Evolutionary conservation across 2,888 invertebrate species (phyloP), one percentile per base, ranked within the genome.

Genomic region (Habroteleia sp.): DNA sequence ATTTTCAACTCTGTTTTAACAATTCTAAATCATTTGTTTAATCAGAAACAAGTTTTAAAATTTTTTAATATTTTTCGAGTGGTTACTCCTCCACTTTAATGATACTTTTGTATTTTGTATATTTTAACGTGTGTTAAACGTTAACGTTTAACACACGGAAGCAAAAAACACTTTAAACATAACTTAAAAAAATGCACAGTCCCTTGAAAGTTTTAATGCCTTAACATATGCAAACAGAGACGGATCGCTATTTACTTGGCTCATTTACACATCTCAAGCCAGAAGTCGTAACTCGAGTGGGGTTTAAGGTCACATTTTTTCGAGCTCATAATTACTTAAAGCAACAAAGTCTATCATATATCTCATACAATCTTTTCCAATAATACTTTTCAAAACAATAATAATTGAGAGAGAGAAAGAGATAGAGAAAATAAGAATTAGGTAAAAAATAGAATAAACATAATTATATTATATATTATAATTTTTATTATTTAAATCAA

Each of bases 231-330:
- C 48, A 50, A 50, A 11, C 11, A 23, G 23, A 33, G n/a, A 17
- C 20, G 33, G 23, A 2, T 35, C 14, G 25, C 50, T 50, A 25
- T 50, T 35, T 50, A 35, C 50, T 50, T 23, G 50, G 23, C 25
- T 35, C 33, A 50, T 50, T 50, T 35, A 50, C 50, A 50, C 50
- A 35, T 13, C 20, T 35, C 14, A 14, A 50, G 35, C 23, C 33
- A 50, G 50, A 50, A 50, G 50, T 50, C 35, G 35, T 50, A 50
- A 35, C 35, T 35, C 50, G 35, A 50, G 50, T 50, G 35, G 35
- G 16, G 10, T 35, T 20, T 48, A 50, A 35, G 50, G 50, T 50
- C 35, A 29, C 50, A 16, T 35, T 50, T 50, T 50, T 50, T 35
- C 23, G 35, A 35, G 10, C 35, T 20, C 14, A 8, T 50, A 50